Conservation (phyloP, 2,888 invertebrate genomes). For the Chrysodeixis includens region DNA sequence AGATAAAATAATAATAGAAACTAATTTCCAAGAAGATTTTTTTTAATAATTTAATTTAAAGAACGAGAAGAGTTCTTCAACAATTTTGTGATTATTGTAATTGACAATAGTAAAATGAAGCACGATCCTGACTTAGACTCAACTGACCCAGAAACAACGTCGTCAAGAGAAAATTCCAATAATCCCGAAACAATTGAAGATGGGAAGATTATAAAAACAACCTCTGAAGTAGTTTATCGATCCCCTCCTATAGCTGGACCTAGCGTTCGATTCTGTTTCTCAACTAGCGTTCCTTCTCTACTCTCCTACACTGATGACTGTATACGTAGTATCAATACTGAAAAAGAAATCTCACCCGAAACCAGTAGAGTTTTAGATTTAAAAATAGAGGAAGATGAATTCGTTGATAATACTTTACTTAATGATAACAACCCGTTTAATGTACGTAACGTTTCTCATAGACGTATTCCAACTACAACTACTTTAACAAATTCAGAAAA, state of each 20-base stretch:
- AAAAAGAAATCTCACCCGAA: neutral
- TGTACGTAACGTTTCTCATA: neutral
- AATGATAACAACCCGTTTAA: neutral
- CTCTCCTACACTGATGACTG: neutral
- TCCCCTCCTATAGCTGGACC: conserved; percentile 19
- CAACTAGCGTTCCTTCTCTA: neutral
- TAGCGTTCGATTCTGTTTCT: neutral
- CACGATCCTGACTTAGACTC: no score
- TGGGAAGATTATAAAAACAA: neutral
- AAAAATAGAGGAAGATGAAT: neutral
- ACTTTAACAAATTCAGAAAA: neutral
- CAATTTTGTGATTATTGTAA: neutral
- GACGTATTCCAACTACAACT: neutral
- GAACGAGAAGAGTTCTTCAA: neutral
- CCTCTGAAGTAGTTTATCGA: neutral
- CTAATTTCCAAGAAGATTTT: no score
- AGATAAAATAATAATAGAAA: neutral
- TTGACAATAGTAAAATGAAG: no score
- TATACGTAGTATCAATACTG: neutral
- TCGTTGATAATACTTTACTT: neutral
- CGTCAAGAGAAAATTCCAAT: neutral
- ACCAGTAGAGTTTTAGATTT: no score
- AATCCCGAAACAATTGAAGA: neutral
- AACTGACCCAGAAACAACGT: neutral
- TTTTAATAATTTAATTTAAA: no score